phyloP scores from a whole-genome alignment of 2,888 invertebrate species.

The Theodoxus fluviatilis region DNA sequence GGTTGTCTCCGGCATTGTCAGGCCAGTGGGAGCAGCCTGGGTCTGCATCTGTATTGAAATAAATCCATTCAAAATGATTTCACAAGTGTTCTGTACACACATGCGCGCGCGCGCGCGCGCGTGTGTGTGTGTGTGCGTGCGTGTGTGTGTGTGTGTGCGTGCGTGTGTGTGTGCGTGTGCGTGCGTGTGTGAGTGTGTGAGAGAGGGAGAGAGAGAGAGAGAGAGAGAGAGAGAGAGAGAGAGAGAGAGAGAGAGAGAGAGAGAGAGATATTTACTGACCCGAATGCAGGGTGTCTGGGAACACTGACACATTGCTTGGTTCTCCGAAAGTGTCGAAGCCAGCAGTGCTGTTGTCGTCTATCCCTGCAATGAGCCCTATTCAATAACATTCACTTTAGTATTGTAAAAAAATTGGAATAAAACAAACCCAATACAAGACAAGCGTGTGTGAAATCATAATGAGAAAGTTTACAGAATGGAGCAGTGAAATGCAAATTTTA shows the following conservation, averaged over 20 bases:
- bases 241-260: neutral
- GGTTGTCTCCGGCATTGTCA: constrained; percentile 17
- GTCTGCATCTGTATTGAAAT: constrained; percentile 17
- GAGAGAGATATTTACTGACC: neutral
- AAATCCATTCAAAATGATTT: too few relatives aligned
- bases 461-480: neutral
- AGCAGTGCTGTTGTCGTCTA: constrained; percentile 17
- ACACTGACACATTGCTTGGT: too few relatives aligned
- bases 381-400: constrained; percentile 18
- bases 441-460: too few relatives aligned
- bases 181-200: neutral
- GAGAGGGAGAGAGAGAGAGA: too few relatives aligned
- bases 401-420: constrained; percentile 12
- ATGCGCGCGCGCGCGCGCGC: neutral
- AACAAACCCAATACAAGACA: constrained; percentile 21
- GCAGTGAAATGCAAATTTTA: neutral
- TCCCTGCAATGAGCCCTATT: constrained; percentile 18
- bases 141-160: constrained; percentile 12
- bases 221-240: constrained; percentile 2
- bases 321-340: constrained; percentile 12
- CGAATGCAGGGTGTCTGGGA: too few relatives aligned
- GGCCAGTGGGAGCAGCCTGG: constrained; percentile 16
- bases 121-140: neutral
- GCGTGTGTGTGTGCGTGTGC: constrained; percentile 11
- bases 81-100: neutral